These are phyloP conservation scores for Dryoscopus gambensis DNA, from an alignment of 2,113 vertebrate species.

Conservation along the genomic window DNA sequence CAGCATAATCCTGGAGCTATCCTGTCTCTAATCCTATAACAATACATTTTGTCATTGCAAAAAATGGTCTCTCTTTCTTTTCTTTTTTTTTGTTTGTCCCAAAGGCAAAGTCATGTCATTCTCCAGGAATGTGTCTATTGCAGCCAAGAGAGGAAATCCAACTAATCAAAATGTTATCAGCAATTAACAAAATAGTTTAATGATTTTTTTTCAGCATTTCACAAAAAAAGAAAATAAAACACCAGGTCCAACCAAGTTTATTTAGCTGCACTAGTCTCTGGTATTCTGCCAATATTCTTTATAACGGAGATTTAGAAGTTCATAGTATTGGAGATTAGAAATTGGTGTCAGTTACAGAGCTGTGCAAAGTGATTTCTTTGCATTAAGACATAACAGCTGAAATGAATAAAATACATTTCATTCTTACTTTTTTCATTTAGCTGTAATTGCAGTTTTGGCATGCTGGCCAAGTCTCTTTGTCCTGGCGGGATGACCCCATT, in stretches of 20 bases:
- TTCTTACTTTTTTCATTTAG: slow-evolving; percentile 38
- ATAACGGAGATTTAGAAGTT: slow-evolving; percentile 66
- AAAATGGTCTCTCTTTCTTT: slow-evolving; percentile 11
- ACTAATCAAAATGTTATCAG: slow-evolving; percentile 70
- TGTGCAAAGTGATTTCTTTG: slow-evolving; percentile 67
- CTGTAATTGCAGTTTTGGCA: slow-evolving; percentile 49
- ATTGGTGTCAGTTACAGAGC: slow-evolving; percentile 69
- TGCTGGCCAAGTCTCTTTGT: neutral
- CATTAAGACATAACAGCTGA: slow-evolving; percentile 69
- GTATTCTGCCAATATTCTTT: slow-evolving; percentile 60
- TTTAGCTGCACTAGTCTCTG: slow-evolving; percentile 60
- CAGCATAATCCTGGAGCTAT: slow-evolving; percentile 29
- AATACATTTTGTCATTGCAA: slow-evolving; percentile 69
- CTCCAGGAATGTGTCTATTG: slow-evolving; percentile 60
- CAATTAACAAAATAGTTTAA: slow-evolving; percentile 69
- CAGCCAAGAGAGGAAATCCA: slow-evolving; percentile 63
- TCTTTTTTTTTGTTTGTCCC: slow-evolving; percentile 42
- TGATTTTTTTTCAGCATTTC: slow-evolving; percentile 38
- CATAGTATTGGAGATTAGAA: slow-evolving; percentile 70
- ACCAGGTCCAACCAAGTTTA: slow-evolving; percentile 52
- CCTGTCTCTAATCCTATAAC: slow-evolving; percentile 61
- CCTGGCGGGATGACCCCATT: neutral
- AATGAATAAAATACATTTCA: slow-evolving; percentile 65
- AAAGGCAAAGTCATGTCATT: slow-evolving; percentile 58
- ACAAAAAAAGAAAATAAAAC: slow-evolving; percentile 55